A percentile compares a stretch with the other conserved stretches of the same genome.
Evolutionary conservation across 2,113 vertebrate genomes (phyloP).

Genomic region (Pelecanoides urinatrix): DNA sequence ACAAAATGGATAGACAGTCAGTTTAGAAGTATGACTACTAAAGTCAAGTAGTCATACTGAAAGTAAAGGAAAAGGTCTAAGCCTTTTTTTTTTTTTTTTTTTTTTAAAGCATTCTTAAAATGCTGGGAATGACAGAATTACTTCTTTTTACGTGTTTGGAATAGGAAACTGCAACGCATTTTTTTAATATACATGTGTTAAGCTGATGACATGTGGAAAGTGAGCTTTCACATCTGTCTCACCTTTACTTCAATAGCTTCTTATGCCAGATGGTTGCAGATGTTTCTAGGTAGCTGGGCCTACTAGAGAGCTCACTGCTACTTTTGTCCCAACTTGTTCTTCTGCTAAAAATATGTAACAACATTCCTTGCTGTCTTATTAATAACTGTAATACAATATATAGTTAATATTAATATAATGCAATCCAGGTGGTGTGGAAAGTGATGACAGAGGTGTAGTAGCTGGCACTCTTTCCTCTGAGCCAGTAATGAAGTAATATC

Average conservation of each 20-base stretch:
- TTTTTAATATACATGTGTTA: neutral
- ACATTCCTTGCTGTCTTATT: slow-evolving; percentile 37
- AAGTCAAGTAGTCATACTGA: neutral
- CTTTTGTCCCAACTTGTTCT: slow-evolving; percentile 18
- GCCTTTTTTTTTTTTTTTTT: neutral
- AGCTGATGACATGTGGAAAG: neutral
- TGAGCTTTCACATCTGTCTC: neutral
- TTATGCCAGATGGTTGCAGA: neutral
- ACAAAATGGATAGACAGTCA: neutral
- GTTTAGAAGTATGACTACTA: neutral
- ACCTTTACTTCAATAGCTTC: neutral
- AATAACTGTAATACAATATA: slow-evolving; percentile 34
- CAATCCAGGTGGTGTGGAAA: slow-evolving; percentile 23
- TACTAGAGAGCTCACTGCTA: neutral
- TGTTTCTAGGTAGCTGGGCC: neutral
- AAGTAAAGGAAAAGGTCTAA: neutral
- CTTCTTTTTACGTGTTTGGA: neutral
- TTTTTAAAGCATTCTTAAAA: neutral
- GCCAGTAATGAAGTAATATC: neutral
- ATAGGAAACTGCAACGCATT: neutral
- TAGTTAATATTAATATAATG: slow-evolving; percentile 21
- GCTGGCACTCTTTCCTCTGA: neutral
- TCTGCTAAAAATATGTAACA: slow-evolving; percentile 36
- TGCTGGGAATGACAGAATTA: neutral
- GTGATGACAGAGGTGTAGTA: neutral